These are phyloP conservation scores for Eupithecia vulgata DNA, from an alignment of 2,888 invertebrate species.

Conservation along the genomic window DNA sequence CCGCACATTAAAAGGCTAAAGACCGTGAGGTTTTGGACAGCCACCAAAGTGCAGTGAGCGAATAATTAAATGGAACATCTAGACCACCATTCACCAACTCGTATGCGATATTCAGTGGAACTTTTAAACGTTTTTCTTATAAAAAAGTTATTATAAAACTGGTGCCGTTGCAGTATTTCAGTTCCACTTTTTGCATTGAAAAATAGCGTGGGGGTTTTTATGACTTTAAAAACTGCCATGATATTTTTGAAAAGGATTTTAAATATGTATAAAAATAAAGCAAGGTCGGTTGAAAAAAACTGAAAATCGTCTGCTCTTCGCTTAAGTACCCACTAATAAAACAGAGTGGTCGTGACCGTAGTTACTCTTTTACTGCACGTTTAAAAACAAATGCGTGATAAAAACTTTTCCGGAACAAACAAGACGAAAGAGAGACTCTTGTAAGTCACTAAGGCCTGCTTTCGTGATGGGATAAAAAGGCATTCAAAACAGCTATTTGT, in stretches of 20 bases:
- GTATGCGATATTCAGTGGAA: conserved; percentile 29
- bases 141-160: conserved; percentile 17
- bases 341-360: conserved; percentile 8
- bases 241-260: not conserved
- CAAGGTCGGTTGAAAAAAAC: not conserved
- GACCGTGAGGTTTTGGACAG: conserved; percentile 38
- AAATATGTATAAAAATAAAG: not conserved
- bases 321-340: conserved; percentile 7
- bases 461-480: not conserved
- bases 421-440: not conserved
- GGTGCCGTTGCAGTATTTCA: conserved; percentile 11
- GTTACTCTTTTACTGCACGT: conserved; percentile 8
- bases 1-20: conserved; percentile 8
- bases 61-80: conserved; percentile 49
- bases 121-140: conserved; percentile 17
- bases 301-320: not conserved
- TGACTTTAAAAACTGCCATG: not conserved
- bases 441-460: not conserved
- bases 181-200: conserved; percentile 13
- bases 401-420: conserved; percentile 1
- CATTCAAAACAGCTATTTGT: not conserved
- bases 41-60: conserved; percentile 47
- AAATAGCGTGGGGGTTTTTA: conserved; percentile 9
- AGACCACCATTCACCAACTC: conserved; percentile 42
- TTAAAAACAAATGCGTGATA: conserved; percentile 11